Conservation (phyloP, 1,140 invertebrate genomes). For the Drosophila pallidifrons region DNA sequence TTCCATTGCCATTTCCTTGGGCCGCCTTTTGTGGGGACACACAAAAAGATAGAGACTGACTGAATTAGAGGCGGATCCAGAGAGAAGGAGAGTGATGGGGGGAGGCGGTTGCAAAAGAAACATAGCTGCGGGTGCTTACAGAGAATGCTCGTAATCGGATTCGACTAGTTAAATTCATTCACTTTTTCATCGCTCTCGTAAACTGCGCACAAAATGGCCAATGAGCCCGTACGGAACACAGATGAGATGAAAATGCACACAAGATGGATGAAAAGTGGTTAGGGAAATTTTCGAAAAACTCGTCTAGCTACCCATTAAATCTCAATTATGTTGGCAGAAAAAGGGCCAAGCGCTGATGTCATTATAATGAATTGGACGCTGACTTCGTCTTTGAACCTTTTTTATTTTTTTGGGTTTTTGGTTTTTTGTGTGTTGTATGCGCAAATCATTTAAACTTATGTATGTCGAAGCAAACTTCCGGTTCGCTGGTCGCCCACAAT, state of each 20-base stretch:
- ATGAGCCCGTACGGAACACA: slow-evolving; percentile 27
- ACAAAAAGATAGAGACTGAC: slow-evolving; percentile 12
- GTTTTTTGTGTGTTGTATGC: background rate
- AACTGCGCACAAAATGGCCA: slow-evolving; percentile 21
- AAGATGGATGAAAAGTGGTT: slow-evolving; percentile 2
- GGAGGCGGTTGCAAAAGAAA: background rate
- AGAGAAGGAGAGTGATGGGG: background rate
- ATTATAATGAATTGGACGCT: slow-evolving; percentile 75
- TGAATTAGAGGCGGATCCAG: background rate
- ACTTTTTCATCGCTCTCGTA: slow-evolving; percentile 18
- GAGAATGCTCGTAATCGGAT: slow-evolving; percentile 50
- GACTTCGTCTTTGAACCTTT: slow-evolving; percentile 75
- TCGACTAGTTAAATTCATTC: slow-evolving; percentile 53
- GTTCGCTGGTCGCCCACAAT: slow-evolving; percentile 51
- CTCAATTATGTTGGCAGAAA: slow-evolving; percentile 65
- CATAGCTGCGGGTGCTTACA: slow-evolving; percentile 39
- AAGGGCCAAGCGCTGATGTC: slow-evolving; percentile 67
- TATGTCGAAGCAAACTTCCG: slow-evolving; percentile 58
- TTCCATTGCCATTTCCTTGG: slow-evolving; percentile 44
- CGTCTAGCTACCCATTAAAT: slow-evolving; percentile 65
- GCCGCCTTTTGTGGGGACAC: slow-evolving; percentile 32
- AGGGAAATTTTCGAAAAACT: slow-evolving; percentile 3
- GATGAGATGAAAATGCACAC: slow-evolving; percentile 1
- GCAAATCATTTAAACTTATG: slow-evolving; percentile 79
- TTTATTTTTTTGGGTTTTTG: background rate